Conservation (phyloP, 2,797 vertebrate species). For the Crenichthys baileyi region DNA sequence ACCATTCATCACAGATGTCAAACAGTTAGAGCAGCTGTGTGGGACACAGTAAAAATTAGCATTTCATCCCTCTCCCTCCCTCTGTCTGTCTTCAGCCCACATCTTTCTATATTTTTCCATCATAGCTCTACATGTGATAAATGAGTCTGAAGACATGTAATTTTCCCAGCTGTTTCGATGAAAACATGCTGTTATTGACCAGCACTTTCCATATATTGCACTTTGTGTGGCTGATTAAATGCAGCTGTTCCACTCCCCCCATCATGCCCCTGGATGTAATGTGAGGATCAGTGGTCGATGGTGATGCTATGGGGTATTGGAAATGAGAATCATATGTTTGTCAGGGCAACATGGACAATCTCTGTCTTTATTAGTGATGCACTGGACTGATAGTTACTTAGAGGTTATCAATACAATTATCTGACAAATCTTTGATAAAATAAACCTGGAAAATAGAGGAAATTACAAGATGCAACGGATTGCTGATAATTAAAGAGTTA, state of each 20-base stretch:
- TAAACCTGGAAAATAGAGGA: not conserved
- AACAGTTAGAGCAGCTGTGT: conserved; percentile 91
- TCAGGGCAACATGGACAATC: not conserved
- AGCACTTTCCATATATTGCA: conserved; percentile 39
- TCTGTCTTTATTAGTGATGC: conserved; percentile 5
- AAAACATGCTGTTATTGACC: conserved; percentile 54
- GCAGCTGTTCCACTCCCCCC: not conserved
- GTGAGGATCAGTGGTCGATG: conserved; percentile 22
- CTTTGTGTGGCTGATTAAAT: conserved; percentile 17
- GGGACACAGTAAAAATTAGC: conserved; percentile 87
- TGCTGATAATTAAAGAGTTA: too few species aligned
- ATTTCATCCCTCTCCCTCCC: conserved; percentile 78
- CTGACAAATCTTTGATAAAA: not conserved
- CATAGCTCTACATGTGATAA: conserved; percentile 56
- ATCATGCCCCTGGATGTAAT: conserved; percentile 5
- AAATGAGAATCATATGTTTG: conserved; percentile 3
- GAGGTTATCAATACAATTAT: not conserved
- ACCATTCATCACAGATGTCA: conserved; percentile 98
- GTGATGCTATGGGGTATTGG: conserved; percentile 22
- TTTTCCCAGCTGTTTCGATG: conserved; percentile 56
- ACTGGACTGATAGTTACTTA: not conserved
- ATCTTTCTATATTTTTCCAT: conserved; percentile 56
- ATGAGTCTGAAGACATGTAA: conserved; percentile 52
- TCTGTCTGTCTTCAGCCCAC: conserved; percentile 35
- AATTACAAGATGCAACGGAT: not conserved